Conservation (phyloP, 2,113 vertebrate genomes). For the Junco hyemalis region DNA sequence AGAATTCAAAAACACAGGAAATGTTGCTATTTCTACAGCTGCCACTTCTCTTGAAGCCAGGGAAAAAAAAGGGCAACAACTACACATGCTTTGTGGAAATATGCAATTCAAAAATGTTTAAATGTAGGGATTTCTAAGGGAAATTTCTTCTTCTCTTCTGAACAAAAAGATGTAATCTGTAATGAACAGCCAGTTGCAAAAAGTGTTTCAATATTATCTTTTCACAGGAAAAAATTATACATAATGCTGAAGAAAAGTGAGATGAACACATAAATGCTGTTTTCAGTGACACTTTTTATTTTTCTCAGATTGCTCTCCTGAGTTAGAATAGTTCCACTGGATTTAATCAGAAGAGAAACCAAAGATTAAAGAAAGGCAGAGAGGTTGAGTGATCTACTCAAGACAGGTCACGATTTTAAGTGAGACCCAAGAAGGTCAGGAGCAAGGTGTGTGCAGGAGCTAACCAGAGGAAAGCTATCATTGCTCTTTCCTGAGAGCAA, state of each 20-base stretch:
- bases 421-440: background rate
- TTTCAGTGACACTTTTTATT: background rate
- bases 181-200: background rate
- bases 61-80: background rate
- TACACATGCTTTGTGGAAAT: background rate
- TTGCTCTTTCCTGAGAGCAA: background rate
- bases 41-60: background rate
- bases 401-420: background rate
- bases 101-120: background rate
- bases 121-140: background rate
- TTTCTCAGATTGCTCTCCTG: background rate
- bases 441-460: background rate
- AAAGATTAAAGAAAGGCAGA: background rate
- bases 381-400: background rate
- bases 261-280: slow-evolving; percentile 17
- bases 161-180: background rate
- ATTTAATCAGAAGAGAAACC: background rate
- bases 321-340: background rate
- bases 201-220: slow-evolving; percentile 3
- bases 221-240: slow-evolving; percentile 18
- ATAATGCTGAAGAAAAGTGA: background rate
- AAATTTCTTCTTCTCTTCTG: background rate
- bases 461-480: background rate
- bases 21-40: background rate
- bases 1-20: background rate